Base-by-base conservation (phyloP, 2,888 invertebrate species). In the Atrina japonica region DNA sequence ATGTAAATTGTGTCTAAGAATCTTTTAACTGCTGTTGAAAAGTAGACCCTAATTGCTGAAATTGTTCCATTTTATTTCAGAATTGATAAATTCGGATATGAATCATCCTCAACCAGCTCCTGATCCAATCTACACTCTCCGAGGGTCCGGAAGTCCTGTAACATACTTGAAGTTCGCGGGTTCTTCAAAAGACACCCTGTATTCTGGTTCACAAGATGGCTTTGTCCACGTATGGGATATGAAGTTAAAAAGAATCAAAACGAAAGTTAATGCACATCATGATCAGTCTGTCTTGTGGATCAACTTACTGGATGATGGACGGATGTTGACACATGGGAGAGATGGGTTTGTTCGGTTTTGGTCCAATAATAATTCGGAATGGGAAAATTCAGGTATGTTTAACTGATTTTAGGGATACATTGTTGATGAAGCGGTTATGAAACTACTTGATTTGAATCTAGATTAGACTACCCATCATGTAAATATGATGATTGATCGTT, bases 261-360 rank as follows among this genome's bases (percentile, higher is more conserved):
- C 58, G 2, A 68, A 68, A 3, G n/a, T 78, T 7, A 43, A 66
- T 7, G 80, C 79, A 14, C 82, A 83, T 56, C 58, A 66, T 9
- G 80, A 71, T 7, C 69, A 76, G 40, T 70, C 81, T 45, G 78
- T 84, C 0, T 61, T 84, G 40, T 84, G 80, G 75, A 68, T 85
- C 0, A 78, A 77, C 21, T 66, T 79, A 43, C 55, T 69, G 7
- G 49, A 63, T 25, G 45, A 59, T 23, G 69, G 70, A 23, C 27
- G 49, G 14, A 58, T 85, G 41, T n/a, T 85, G n/a, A 83, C 84
- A 40, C 83, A 84, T 23, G 84, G 86, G 3, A 73, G 85, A 76
- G 83, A 85, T 81, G 86, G 87, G 9, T 25, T 50, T 23, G 66
- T 84, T 18, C 77, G 74, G 58, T 27, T 81, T 0, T 87, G 85